Conservation (phyloP, 2,797 vertebrate species). For the Antrozous pallidus region DNA sequence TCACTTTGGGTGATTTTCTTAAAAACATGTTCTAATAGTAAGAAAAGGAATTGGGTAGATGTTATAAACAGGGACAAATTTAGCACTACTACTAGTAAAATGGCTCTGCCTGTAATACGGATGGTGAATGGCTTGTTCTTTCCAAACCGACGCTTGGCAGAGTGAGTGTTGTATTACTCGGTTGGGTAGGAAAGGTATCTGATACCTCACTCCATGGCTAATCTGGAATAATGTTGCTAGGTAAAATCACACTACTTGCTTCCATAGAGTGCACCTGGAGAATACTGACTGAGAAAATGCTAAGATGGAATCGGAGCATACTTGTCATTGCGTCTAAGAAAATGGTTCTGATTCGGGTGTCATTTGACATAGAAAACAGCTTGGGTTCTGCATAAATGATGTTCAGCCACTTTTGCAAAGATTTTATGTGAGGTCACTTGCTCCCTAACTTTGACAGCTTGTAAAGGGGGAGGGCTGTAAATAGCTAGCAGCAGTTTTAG, state of each 20-base stretch:
- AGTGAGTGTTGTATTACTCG: background rate
- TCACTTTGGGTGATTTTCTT: background rate
- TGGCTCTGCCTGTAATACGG: background rate
- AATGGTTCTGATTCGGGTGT: background rate
- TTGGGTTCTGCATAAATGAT: background rate
- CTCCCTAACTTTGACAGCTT: background rate
- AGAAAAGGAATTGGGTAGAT: background rate
- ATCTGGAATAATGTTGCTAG: background rate
- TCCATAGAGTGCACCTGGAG: background rate
- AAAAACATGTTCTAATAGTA: background rate
- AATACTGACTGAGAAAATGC: background rate
- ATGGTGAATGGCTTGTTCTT: background rate
- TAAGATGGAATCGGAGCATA: background rate
- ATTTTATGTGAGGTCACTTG: background rate
- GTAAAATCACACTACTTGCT: background rate
- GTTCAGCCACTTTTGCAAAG: background rate
- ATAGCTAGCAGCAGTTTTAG: background rate
- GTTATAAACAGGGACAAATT: background rate
- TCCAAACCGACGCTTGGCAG: background rate
- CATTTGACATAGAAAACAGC: background rate
- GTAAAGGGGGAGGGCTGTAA: background rate
- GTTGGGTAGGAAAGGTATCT: background rate
- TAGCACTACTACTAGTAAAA: background rate
- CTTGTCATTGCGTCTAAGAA: background rate
- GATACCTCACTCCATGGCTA: background rate